These are phyloP conservation scores for Scopus umbretta DNA, from an alignment of 2,113 vertebrate genomes.

Conservation along the genomic window DNA sequence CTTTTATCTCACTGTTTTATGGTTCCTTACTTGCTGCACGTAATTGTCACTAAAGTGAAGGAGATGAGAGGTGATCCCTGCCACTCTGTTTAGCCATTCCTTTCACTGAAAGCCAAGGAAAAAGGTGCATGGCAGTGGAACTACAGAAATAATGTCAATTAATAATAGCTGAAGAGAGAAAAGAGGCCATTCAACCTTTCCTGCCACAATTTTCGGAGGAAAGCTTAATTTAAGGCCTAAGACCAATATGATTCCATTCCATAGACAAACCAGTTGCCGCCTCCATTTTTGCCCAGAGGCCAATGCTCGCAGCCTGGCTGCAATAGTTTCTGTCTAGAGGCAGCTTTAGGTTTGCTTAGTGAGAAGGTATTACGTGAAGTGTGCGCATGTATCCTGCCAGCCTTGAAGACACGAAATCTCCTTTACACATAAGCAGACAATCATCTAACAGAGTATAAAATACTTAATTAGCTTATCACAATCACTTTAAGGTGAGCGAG, in stretches of 20 bases:
- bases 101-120: neutral
- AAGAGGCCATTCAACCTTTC: neutral
- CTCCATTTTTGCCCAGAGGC: neutral
- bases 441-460: neutral
- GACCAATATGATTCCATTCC: neutral
- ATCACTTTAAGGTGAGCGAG: neutral
- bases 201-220: neutral
- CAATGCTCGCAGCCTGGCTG: neutral
- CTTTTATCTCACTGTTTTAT: neutral
- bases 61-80: neutral
- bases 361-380: neutral
- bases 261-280: neutral
- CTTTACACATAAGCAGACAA: neutral
- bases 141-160: neutral
- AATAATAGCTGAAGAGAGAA: neutral
- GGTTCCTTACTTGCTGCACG: neutral
- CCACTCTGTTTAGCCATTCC: neutral
- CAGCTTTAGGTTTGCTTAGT: neutral
- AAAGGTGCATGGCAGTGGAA: neutral
- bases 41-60: neutral
- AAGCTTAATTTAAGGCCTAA: neutral
- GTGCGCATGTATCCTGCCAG: neutral
- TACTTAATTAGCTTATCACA: neutral
- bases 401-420: neutral
- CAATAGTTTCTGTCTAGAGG: neutral